Conservation (phyloP, 2,797 vertebrate species). For the Diceros bicornis region DNA sequence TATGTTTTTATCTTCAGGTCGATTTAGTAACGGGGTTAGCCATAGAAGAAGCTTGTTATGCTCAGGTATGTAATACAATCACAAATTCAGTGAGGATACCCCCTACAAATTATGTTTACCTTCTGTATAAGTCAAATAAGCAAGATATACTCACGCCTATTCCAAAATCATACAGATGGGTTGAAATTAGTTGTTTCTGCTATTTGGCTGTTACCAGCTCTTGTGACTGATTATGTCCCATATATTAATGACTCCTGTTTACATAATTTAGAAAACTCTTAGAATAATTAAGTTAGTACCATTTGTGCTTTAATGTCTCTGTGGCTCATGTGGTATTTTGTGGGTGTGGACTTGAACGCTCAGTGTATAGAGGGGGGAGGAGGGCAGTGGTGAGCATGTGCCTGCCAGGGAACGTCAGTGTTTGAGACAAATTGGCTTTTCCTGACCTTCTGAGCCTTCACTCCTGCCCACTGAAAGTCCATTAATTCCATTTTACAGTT, state of each 20-base stretch:
- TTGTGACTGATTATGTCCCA: not conserved
- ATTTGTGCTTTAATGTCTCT: not conserved
- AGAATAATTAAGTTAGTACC: not conserved
- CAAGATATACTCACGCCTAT: not conserved
- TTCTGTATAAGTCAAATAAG: not conserved
- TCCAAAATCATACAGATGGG: not conserved
- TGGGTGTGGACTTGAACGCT: not conserved
- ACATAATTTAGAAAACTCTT: not conserved
- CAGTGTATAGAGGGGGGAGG: not conserved
- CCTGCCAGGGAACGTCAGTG: fast-evolving
- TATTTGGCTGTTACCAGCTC: not conserved
- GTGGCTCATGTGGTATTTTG: not conserved
- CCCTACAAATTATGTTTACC: not conserved
- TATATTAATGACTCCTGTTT: not conserved
- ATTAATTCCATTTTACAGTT: not conserved
- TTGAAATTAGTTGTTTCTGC: not conserved
- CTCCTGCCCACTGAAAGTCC: not conserved
- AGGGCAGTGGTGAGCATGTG: too few relatives aligned
- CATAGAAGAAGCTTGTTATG: constrained; percentile 99
- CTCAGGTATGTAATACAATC: constrained; percentile 92
- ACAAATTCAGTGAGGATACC: not conserved
- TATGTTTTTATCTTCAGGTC: constrained; percentile 91
- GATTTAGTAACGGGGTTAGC: constrained; percentile 97
- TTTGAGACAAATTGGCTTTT: not conserved
- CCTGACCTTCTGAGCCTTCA: not conserved